Percentiles rank a stretch among this genome's conserved stretches.
Evolutionary conservation across 2,888 invertebrate species (phyloP).

Genomic region (Troides helena): DNA sequence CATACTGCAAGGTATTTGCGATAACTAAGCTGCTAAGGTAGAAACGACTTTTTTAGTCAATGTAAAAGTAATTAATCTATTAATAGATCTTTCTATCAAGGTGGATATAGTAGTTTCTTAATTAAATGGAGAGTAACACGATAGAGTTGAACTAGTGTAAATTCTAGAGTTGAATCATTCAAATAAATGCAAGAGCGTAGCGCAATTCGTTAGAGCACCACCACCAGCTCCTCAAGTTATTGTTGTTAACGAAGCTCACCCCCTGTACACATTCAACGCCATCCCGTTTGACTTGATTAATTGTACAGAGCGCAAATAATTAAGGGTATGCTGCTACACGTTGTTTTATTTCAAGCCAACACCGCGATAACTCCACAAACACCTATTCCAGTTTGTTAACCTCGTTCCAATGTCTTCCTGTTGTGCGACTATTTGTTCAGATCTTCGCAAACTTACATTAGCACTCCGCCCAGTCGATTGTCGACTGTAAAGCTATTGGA

Average conservation of each 20-base stretch:
- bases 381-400: slow-evolving; percentile 39
- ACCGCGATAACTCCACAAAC: slow-evolving; percentile 20
- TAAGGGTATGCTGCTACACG: slow-evolving; percentile 12
- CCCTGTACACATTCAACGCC: neutral
- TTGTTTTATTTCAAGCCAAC: slow-evolving; percentile 17
- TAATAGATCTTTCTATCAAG: no score
- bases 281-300: slow-evolving; percentile 17
- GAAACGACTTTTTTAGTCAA: no score
- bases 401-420: slow-evolving; percentile 35
- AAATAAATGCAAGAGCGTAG: neutral
- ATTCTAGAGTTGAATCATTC: neutral
- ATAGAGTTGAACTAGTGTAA: no score
- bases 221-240: neutral
- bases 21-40: no score
- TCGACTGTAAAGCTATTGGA: slow-evolving; percentile 4
- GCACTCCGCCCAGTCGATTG: slow-evolving; percentile 10
- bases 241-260: neutral
- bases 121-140: no score
- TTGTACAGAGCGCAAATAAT: slow-evolving; percentile 17
- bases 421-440: slow-evolving; percentile 38
- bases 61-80: no score
- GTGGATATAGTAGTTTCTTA: no score
- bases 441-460: slow-evolving; percentile 35
- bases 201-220: no score
- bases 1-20: no score